Base-by-base conservation (phyloP, 2,797 vertebrate genomes). In the Pogonophryne albipinna region DNA sequence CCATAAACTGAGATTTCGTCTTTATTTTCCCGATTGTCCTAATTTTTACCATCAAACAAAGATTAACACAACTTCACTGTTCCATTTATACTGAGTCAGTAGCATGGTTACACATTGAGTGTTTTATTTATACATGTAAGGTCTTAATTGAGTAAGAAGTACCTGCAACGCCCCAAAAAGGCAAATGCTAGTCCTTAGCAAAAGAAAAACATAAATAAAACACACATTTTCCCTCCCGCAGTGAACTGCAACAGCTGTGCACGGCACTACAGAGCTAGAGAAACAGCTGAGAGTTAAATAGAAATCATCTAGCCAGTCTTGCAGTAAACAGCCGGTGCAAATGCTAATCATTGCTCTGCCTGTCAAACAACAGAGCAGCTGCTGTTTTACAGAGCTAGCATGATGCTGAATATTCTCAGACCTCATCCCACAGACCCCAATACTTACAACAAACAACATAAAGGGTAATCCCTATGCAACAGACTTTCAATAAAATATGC, bases 301-400 rank as follows among this genome's bases (percentile, higher is more conserved):
- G 20, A 57, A 46, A 60, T 79, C 57, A 76, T 72, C 23, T 5
- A 49, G 66, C 62, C 20, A 13, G 46, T 82, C 44, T 50, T 9
- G 55, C 19, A 72, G 58, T 64, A 80, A 74, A 57, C 70, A 69
- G 65, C 41, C 0, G 16, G 56, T 62, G 78, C 68, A 65, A 80
- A 82, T 76, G 63, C 75, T 85, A 83, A 85, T 83, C 65, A 74
- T 68, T 2, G 12, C 46, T 42, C 27, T 58, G 79, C 44, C 80
- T 79, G 57, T 85, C 78, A 85, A 51, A 71, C 62, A 57, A 58
- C 56, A 50, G 63, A 82, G 70, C 83, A 79, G 83, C 79, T 85
- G 79, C 66, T 86, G 76, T 75, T 79, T 74, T 46, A 71, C 66
- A 58, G 27, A 67, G 57, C 19, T 31, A 61, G 70, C 17, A 23